Base-by-base conservation (phyloP, 2,888 invertebrate species). In the Drosophila quinaria region DNA sequence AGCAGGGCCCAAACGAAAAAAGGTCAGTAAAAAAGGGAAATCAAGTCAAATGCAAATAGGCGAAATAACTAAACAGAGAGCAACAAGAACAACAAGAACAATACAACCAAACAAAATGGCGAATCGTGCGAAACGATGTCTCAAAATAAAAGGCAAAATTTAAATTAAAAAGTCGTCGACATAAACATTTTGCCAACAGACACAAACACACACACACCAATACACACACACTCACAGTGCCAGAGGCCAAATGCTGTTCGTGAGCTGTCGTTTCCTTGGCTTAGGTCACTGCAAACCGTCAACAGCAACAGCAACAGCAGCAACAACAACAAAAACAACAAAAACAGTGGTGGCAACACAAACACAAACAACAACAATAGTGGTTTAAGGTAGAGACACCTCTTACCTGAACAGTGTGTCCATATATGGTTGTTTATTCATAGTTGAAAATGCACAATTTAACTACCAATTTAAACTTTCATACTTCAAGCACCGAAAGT, bases 91-190 rank as follows among this genome's bases (percentile, higher is more conserved):
- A 37, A 15, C 6, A 49, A 31, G 19, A 35, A 25, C 31, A 51
- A 42, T 35, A 42, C 50, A 73, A 39, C 64, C 54, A 51, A 74
- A 65, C 64, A 74, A 70, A 78, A 85, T 70, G 82, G 70, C 76
- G 80, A 80, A 68, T 72, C 75, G 74, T 74, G 72, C 70, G 67
- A 70, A 69, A 73, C 66, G 66, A 66, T 49, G 56, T 55, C 41
- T 62, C 33, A 35, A 65, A 63, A 60, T 60, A 82, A 69, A 46
- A 65, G 77, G 67, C 70, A 60, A 78, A 78, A 72, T 85, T 84
- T 78, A 88, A 85, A 88, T 85, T 88, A 85, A 88, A 88, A 85
- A 88, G 78, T 86, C 74, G 83, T 88, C 76, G 75, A 85, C 86
- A 88, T 77, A 80, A 74, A 82, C 87, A 85, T 82, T 85, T 85